Evolutionary conservation across 2,888 invertebrate species (phyloP).

Genomic region (Euplagia quadripunctaria): DNA sequence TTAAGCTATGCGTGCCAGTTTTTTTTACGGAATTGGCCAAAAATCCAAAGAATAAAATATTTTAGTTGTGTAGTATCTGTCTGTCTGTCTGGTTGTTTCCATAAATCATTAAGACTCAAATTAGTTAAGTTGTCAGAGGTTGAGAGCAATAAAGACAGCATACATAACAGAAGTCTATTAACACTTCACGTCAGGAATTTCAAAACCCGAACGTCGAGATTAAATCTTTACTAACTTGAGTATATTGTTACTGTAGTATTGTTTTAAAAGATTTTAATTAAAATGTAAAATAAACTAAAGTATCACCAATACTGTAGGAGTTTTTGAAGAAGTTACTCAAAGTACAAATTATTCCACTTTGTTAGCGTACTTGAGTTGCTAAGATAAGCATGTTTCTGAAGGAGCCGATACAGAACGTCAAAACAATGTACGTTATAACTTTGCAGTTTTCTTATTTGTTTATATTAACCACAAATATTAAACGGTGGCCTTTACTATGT

Average conservation of each 20-base stretch:
- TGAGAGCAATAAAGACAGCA: not conserved
- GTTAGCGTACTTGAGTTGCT: conserved; percentile 19
- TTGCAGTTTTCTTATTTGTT: not conserved
- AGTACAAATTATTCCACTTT: conserved; percentile 36
- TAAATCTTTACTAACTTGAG: not conserved
- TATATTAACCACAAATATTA: conserved; percentile 1
- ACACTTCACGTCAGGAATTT: conserved; percentile 4
- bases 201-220: not conserved
- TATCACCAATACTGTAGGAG: conserved; percentile 23
- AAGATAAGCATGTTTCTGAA: conserved; percentile 33
- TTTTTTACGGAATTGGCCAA: not conserved
- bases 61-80: no score
- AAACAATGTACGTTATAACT: conserved; percentile 17
- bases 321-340: conserved; percentile 37
- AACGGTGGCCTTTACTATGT: no score
- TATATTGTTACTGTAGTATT: not conserved
- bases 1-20: no score
- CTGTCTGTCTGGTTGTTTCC: no score
- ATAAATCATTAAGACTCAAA: not conserved
- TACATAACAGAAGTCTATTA: not conserved
- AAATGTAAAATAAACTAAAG: conserved; percentile 31
- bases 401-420: conserved; percentile 14
- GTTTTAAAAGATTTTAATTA: conserved; percentile 7
- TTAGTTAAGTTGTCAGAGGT: not conserved
- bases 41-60: not conserved